phyloP scores from a whole-genome alignment of 2,113 vertebrate genomes.

The Leuciscus idus region DNA sequence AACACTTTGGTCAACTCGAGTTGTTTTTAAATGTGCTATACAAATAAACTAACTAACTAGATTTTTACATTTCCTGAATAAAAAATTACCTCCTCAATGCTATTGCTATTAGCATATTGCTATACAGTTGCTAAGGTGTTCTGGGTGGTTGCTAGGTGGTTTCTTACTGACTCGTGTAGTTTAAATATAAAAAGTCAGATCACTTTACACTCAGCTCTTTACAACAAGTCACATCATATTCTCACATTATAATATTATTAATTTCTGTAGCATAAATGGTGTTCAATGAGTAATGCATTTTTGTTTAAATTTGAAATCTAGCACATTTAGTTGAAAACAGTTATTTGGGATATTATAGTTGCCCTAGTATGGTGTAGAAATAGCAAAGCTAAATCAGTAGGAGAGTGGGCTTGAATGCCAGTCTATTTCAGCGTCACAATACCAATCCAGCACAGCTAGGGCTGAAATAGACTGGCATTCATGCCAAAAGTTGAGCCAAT shows the following conservation, averaged over 20 bases:
- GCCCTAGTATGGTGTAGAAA: neutral
- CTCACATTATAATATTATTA: neutral
- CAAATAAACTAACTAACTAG: no score
- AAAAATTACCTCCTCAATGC: no score
- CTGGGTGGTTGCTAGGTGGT: no score
- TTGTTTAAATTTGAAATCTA: neutral
- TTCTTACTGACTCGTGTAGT: no score
- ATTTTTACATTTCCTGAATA: no score
- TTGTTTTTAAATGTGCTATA: no score
- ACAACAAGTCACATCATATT: no score
- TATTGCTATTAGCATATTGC: no score
- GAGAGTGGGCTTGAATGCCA: neutral
- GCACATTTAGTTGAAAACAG: neutral
- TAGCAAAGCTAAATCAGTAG: slow-evolving; percentile 9
- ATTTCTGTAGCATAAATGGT: neutral
- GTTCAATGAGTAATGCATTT: neutral
- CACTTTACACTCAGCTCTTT: no score
- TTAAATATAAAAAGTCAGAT: no score
- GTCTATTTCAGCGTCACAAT: slow-evolving; percentile 16
- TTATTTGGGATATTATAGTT: neutral
- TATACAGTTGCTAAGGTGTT: no score
- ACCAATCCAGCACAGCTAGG: neutral
- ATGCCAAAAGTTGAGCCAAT: slow-evolving; percentile 1
- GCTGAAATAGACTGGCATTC: slow-evolving; percentile 36
- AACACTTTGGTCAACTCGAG: no score